Conservation (phyloP, 2,113 vertebrate genomes). For the Malurus alboscapulatus region DNA sequence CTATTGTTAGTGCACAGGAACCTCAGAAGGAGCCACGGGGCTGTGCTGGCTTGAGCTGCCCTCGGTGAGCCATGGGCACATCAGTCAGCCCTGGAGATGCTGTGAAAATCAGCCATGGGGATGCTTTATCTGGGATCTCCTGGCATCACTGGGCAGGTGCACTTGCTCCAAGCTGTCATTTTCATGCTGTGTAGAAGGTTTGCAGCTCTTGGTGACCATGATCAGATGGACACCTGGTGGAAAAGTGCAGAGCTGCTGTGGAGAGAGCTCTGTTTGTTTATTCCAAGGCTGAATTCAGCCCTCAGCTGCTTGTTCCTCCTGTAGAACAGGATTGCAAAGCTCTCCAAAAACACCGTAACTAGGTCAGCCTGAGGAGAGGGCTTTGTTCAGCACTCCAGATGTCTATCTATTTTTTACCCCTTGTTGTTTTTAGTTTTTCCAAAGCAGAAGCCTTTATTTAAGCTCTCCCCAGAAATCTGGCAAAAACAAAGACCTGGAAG, state of each 20-base stretch:
- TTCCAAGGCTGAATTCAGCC: not conserved
- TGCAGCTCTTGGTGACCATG: not conserved
- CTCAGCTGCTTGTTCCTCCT: not conserved
- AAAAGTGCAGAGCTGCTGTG: not conserved
- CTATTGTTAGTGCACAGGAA: not conserved
- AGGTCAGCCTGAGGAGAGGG: slow-evolving; percentile 2
- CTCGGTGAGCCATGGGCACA: not conserved
- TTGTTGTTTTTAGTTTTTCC: not conserved
- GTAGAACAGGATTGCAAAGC: not conserved
- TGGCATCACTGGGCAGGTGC: not conserved
- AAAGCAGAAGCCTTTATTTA: not conserved
- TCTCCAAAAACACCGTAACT: not conserved
- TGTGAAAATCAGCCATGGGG: rapidly evolving
- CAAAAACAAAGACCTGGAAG: not conserved
- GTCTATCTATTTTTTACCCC: not conserved
- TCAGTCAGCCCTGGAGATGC: not conserved
- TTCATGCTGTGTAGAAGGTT: rapidly evolving
- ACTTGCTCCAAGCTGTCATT: not conserved
- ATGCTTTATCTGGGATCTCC: not conserved
- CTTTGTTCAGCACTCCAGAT: slow-evolving; percentile 2
- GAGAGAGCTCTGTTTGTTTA: not conserved
- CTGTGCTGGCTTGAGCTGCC: not conserved
- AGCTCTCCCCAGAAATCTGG: not conserved
- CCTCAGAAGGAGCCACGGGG: not conserved
- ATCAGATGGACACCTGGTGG: not conserved